Base-by-base conservation (phyloP, 2,888 invertebrate genomes). In the Thera britannica region DNA sequence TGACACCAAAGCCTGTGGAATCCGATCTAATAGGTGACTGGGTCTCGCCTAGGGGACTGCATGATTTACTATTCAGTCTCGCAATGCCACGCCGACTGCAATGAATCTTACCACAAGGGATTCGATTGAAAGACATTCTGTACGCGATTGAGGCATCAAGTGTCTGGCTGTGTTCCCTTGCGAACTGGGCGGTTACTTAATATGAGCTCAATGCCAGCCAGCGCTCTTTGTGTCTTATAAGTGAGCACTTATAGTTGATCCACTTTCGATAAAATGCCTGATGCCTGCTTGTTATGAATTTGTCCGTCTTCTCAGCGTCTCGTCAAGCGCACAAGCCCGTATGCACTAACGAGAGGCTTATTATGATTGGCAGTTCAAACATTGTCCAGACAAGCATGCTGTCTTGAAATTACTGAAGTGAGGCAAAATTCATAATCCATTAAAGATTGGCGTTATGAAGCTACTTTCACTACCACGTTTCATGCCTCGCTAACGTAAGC, bases 1-100 rank as follows among this genome's bases (percentile, higher is more conserved):
- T 84, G 90, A 93, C 90, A 92, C 93, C 89, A 79, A 79, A 82
- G 88, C 83, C 86, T 88, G 89, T 85, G 89, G 87, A 87, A 85
- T 83, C 83, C 83, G 81, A 81, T 82, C 77, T 85, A 72, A 82
- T 83, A 82, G 80, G 80, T 79, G 76, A 81, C 77, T 81, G 77
- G 79, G 79, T 78, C 79, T 78, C 79, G 75, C 76, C 70, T 76
- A 70, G 73, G 75, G 73, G 75, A 67, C 62, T 67, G 68, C 65
- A 67, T 71, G 66, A 72, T 73, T 72, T 72, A 72, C 49, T 66
- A 72, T 72, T 65, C 74, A 77, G 74, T 73, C 74, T 74, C 75
- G 70, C 77, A 78, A 77, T 76, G 70, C 65, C 68, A 62, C 59
- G 64, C 46, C 54, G 61, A 67, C 66, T 62, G 68, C 62, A 65